Percentiles rank a stretch among this genome's conserved stretches.
Evolutionary conservation across 2,888 invertebrate genomes (phyloP).

Genomic region (Germaria angustata): DNA sequence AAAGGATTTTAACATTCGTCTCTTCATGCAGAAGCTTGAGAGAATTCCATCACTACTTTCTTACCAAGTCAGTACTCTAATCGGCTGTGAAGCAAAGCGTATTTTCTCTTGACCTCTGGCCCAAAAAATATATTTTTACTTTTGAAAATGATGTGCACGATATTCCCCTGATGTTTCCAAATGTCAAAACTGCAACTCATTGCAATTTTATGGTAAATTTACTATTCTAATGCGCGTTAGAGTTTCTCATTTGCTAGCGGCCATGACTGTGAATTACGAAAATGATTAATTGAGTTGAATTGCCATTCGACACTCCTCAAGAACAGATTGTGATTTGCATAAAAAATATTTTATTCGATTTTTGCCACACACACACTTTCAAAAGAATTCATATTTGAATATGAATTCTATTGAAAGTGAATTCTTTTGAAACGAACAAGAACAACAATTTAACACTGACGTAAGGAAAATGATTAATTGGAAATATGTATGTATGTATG

Average conservation of each 20-base stretch:
- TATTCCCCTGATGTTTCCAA: neutral
- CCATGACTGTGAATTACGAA: neutral
- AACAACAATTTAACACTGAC: neutral
- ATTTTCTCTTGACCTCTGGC: neutral
- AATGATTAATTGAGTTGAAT: neutral
- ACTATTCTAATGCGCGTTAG: neutral
- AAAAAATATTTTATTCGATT: neutral
- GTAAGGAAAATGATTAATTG: neutral
- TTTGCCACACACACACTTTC: neutral
- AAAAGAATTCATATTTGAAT: neutral
- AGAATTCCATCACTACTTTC: neutral
- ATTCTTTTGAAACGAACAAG: too few species aligned
- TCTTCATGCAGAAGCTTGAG: neutral
- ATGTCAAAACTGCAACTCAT: neutral
- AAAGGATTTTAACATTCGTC: slow-evolving; percentile 37
- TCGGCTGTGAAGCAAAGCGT: neutral
- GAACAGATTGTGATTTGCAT: neutral
- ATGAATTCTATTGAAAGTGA: too few species aligned
- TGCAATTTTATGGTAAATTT: neutral
- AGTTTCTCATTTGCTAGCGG: neutral
- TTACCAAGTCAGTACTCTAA: neutral
- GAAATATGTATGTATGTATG: too few species aligned
- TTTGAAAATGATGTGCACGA: neutral
- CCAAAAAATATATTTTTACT: neutral
- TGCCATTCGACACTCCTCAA: neutral